Conservation (phyloP, 1,140 invertebrate genomes). For the Hyposmocoma kahamanoa region DNA sequence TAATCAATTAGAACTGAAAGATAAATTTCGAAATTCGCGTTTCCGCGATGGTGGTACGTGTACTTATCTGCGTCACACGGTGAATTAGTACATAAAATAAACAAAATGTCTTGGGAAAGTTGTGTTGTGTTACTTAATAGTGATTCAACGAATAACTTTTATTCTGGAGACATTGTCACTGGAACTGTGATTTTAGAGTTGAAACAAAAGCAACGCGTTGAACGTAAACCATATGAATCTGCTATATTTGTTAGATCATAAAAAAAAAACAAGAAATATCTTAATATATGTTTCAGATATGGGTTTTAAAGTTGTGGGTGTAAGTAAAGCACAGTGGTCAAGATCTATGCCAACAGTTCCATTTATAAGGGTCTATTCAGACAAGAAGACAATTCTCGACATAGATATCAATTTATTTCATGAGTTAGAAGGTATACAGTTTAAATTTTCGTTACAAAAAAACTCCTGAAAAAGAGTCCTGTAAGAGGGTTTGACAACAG, state of each 20-base stretch:
- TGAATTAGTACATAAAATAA: not conserved
- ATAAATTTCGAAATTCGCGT: no score
- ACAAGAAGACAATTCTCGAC: constrained; percentile 38
- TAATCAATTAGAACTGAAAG: no score
- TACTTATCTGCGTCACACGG: not conserved
- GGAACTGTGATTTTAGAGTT: constrained; percentile 47
- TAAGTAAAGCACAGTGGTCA: constrained; percentile 45
- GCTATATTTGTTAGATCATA: no score
- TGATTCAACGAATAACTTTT: constrained; percentile 39
- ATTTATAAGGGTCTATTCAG: constrained; percentile 53
- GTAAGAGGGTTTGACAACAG: no score
- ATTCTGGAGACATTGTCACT: constrained; percentile 51
- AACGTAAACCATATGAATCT: no score
- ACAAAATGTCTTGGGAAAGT: constrained; percentile 42
- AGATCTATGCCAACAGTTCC: constrained; percentile 42
- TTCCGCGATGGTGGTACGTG: not conserved
- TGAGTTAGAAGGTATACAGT: constrained; percentile 36
- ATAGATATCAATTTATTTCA: constrained; percentile 39
- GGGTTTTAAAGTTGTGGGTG: constrained; percentile 41
- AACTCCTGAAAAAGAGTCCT: no score
- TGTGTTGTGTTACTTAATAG: constrained; percentile 47
- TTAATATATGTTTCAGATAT: constrained; percentile 37
- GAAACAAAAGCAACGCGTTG: constrained; percentile 38
- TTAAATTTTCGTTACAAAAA: no score
- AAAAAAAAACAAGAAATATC: no score